Base-by-base conservation (phyloP, 1,140 invertebrate species). In the Penaeus indicus region DNA sequence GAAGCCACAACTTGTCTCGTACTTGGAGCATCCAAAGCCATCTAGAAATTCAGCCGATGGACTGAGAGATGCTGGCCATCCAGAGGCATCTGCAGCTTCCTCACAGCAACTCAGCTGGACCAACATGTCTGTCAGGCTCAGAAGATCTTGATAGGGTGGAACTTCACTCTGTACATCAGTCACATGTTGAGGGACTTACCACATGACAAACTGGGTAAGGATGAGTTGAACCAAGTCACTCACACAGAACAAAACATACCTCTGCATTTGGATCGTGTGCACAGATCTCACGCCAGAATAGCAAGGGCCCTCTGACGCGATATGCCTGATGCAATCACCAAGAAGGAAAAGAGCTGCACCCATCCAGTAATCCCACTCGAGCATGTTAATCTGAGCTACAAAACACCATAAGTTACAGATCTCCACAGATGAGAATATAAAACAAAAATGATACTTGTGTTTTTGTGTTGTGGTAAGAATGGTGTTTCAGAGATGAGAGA, bases 281-380 rank as follows among this genome's bases (percentile, higher is more conserved):
- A 54, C 47, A 54, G 47, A 54, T 54, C 47, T 54, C 47, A 54
- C 13, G 78, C n/a, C n/a, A n/a, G n/a, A n/a, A n/a, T n/a, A 85
- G 69, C 67, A 85, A 67, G 61, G 84, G 84, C 18, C 77, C n/a
- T n/a, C n/a, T n/a, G 72, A 60, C n/a, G 84, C 84, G 54, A 85
- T 60, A n/a, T n/a, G 64, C 84, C 84, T 32, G 84, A 67, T 85
- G 84, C 84, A 85, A 69, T 85, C 27, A 75, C 62, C 25, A 85
- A 25, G 11, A n/a, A 75, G 42, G 47, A 85, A 61, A 75, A 54
- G 25, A 85, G n/a, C 3, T 60, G 72, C n/a, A 77, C n/a, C 84
- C 84, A 85, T n/a, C 84, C 84, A 61, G 67, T 69, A 38, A 85
- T 19, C 25, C 84, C 38, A 22, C 47, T 69, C 27, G 60, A 16